Conservation (phyloP, 1,140 invertebrate genomes). For the Danaus plexippus region DNA sequence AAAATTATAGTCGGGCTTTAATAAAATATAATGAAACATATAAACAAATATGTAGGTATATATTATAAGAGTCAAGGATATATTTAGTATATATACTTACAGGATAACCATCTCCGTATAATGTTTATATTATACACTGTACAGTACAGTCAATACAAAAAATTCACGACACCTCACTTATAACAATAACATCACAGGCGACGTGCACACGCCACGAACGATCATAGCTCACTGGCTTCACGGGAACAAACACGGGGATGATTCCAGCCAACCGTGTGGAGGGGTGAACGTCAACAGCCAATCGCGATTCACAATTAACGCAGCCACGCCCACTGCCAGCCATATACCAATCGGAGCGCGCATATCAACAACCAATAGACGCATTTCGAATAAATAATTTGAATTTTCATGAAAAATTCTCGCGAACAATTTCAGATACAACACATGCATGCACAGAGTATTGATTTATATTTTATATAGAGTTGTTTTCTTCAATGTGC, state of each 20-base stretch:
- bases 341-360: constrained; percentile 34
- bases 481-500: no score
- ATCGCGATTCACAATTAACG: constrained; percentile 19
- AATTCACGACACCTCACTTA: constrained; percentile 3
- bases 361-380: constrained; percentile 32
- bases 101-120: constrained; percentile 64
- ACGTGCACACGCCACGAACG: constrained; percentile 35
- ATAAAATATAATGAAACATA: no score
- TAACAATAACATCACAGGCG: constrained; percentile 20
- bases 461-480: no score
- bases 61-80: no score
- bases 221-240: constrained; percentile 58
- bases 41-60: no score
- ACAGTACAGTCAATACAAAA: constrained; percentile 9
- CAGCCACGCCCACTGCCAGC: constrained; percentile 33
- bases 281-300: constrained; percentile 31
- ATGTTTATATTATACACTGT: constrained; percentile 7
- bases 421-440: constrained; percentile 46
- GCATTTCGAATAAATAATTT: constrained; percentile 26
- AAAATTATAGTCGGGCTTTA: no score
- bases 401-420: constrained; percentile 50
- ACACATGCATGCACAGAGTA: constrained; percentile 20
- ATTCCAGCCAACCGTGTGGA: constrained; percentile 38
- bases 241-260: constrained; percentile 68
- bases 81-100: constrained; percentile 41